Evolutionary conservation across 2,888 invertebrate genomes (phyloP), one percentile per base, ranked within the genome.

Genomic region (Cheilosia soror): DNA sequence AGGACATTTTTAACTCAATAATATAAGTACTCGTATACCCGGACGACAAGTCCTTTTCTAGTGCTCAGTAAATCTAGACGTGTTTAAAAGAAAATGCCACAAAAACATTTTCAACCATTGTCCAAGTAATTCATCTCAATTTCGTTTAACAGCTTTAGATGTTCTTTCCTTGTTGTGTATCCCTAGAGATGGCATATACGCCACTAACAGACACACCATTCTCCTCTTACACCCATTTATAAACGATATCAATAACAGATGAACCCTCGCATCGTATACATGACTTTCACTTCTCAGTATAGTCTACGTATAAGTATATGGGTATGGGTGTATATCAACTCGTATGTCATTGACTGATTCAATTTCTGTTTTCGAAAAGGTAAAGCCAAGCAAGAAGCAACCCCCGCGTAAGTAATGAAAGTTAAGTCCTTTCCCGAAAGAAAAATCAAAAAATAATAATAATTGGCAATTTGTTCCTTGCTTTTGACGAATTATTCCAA

Each of bases 91-190:
- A 55, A 53, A 73, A 33, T 73, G 63, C 63, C 55, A 73, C 27
- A 55, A 65, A 53, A 62, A 20, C n/a, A 11, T 42, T 65, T 63
- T 49, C 37, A 11, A 47, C 15, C 11, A 29, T 40, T 49, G 77
- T 72, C 33, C 69, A 77, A 72, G 77, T 77, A 65, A 82, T 82
- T 71, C 71, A 82, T 72, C 77, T 78, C 66, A 68, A 83, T 68
- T 83, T 83, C 47, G 9, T 60, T 71, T 49, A 71, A 71, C 31
- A 78, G 42, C 47, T 47, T 53, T 51, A 33, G 58, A 37, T 51
- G 29, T 44, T 9, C n/a, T 57, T 47, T 47, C 15, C 20, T 20
- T 47, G 44, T n/a, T 40, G 51, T 37, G 58, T 65, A 31, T 62
- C 81, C 69, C 58, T n/a, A n/a, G 69, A 37, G 65, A 42, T 40